Conservation (phyloP, 2,888 invertebrate species). For the Eupithecia centaureata region DNA sequence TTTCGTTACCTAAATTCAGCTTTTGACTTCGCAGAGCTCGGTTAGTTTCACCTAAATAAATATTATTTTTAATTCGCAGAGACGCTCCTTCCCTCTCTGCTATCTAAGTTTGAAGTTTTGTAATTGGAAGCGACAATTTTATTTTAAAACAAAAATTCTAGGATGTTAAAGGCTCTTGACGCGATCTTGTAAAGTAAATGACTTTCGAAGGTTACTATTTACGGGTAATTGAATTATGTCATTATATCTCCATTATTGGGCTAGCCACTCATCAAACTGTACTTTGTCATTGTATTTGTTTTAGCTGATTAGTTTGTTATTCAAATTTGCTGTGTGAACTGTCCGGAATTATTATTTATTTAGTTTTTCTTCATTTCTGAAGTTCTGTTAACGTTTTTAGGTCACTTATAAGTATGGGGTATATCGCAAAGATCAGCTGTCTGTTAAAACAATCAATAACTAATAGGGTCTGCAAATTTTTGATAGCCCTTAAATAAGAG, state of each 20-base stretch:
- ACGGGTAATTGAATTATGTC: background rate
- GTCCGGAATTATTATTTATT: too few relatives aligned
- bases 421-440: too few relatives aligned
- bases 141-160: background rate
- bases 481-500: too few relatives aligned
- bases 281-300: too few relatives aligned
- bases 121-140: background rate
- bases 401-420: too few relatives aligned
- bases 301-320: too few relatives aligned
- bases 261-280: too few relatives aligned
- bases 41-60: constrained; percentile 26
- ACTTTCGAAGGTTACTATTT: background rate
- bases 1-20: constrained; percentile 52
- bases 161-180: background rate
- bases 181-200: background rate
- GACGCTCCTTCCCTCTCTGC: background rate
- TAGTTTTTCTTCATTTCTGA: too few relatives aligned
- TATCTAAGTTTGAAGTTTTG: background rate
- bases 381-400: too few relatives aligned
- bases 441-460: too few relatives aligned
- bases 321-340: too few relatives aligned
- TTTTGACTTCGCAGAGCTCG: constrained; percentile 15
- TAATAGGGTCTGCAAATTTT: too few relatives aligned
- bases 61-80: constrained; percentile 22
- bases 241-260: background rate